Conservation (phyloP, 2,113 vertebrate genomes). For the Alethe diademata region DNA sequence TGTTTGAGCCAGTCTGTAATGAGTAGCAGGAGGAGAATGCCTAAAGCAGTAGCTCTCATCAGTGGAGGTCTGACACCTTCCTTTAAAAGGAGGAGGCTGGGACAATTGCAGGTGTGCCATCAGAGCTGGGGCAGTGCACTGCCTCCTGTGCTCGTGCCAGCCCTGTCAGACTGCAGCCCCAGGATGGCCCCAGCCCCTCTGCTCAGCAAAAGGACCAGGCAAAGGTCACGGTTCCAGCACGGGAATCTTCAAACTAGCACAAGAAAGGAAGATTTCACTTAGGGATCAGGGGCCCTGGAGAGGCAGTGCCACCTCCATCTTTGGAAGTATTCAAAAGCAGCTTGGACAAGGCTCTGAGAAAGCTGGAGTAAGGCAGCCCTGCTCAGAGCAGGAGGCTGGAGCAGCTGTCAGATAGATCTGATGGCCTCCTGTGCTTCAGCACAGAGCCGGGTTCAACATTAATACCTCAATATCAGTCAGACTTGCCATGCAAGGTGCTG, state of each 20-base stretch:
- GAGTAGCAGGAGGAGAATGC: not conserved
- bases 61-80: not conserved
- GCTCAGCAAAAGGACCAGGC: not conserved
- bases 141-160: not conserved
- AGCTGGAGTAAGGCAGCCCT: not conserved
- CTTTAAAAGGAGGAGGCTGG: not conserved
- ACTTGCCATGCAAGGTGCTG: not conserved
- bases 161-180: accelerated
- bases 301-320: not conserved
- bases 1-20: not conserved
- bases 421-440: not conserved
- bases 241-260: not conserved
- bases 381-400: not conserved
- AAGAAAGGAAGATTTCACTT: not conserved
- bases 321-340: not conserved
- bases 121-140: not conserved
- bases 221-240: not conserved
- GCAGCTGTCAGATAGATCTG: not conserved
- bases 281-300: not conserved
- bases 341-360: not conserved
- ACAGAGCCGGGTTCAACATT: not conserved
- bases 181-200: not conserved
- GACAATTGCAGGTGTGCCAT: accelerated
- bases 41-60: not conserved
- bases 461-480: not conserved